These are phyloP conservation scores for Exephanes ischioxanthus DNA, from an alignment of 2,888 invertebrate species.

Conservation along the genomic window DNA sequence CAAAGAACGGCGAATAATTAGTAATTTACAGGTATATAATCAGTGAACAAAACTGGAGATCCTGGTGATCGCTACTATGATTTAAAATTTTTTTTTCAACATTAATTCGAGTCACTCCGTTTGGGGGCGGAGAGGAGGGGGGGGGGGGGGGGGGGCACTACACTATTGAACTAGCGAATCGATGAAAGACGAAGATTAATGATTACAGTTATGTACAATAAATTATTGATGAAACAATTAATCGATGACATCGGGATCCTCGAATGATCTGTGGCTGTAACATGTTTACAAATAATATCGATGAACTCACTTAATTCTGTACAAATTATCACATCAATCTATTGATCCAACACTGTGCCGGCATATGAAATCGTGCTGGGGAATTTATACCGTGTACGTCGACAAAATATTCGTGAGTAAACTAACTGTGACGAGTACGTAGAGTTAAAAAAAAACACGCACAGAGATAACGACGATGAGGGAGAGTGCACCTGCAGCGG, in stretches of 20 bases:
- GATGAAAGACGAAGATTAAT: not conserved
- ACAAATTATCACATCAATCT: not conserved
- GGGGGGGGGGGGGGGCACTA: not conserved
- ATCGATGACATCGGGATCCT: conserved; percentile 31
- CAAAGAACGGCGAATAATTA: not conserved
- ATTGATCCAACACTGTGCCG: conserved; percentile 8
- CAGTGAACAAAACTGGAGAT: not conserved
- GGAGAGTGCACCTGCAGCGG: conserved; percentile 40
- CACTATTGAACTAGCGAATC: not conserved
- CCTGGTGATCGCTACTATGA: not conserved
- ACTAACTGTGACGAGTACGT: not conserved
- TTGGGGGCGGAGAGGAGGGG: not conserved
- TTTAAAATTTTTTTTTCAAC: not conserved
- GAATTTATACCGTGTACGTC: not conserved
- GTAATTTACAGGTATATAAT: not conserved
- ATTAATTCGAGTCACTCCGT: conserved; percentile 16
- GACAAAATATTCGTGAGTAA: not conserved
- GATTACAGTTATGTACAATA: conserved; percentile 15
- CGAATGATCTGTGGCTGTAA: conserved; percentile 42
- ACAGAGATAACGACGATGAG: conserved; percentile 32
- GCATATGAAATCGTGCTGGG: conserved; percentile 12
- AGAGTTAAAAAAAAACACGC: not conserved
- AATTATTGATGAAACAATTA: conserved; percentile 16
- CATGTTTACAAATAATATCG: conserved; percentile 2
- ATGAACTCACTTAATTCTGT: not conserved